These are phyloP conservation scores for Pelodytes ibericus DNA, from an alignment of 2,797 vertebrate species.

Conservation along the genomic window DNA sequence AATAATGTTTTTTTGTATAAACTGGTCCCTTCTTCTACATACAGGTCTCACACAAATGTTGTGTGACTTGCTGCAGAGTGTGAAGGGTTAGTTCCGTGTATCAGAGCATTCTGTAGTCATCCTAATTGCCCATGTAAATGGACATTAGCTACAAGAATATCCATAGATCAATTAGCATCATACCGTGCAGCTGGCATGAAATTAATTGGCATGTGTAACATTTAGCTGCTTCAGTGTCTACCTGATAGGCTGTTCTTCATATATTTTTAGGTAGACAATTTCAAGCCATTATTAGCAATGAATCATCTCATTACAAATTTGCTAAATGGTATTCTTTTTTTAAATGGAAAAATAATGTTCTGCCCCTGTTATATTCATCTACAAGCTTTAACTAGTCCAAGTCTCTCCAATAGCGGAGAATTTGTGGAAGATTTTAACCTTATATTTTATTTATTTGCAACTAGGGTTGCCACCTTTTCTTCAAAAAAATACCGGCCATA, in stretches of 20 bases:
- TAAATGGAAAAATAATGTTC: background rate
- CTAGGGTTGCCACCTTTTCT: too few relatives aligned
- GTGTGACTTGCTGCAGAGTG: background rate
- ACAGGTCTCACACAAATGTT: too few relatives aligned
- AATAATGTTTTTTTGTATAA: too few relatives aligned
- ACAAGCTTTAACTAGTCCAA: background rate
- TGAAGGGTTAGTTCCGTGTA: constrained; percentile 16
- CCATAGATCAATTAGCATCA: constrained; percentile 67
- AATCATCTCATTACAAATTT: constrained; percentile 8
- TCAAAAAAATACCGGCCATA: too few relatives aligned
- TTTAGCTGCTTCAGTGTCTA: constrained; percentile 61
- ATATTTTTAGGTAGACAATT: constrained; percentile 8
- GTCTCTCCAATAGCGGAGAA: background rate
- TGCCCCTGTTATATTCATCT: background rate
- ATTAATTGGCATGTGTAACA: constrained; percentile 64
- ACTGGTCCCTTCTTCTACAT: too few relatives aligned
- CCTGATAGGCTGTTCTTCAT: constrained; percentile 40
- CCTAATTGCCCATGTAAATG: constrained; percentile 66
- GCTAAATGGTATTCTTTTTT: background rate
- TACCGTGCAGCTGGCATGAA: constrained; percentile 60
- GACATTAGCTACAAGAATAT: constrained; percentile 50
- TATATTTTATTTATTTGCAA: background rate
- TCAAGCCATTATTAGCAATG: background rate
- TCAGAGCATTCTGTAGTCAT: constrained; percentile 44
- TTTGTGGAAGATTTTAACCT: background rate